Conservation (phyloP, 92 coral and sea anemone genomes). For the Muricea muricata region DNA sequence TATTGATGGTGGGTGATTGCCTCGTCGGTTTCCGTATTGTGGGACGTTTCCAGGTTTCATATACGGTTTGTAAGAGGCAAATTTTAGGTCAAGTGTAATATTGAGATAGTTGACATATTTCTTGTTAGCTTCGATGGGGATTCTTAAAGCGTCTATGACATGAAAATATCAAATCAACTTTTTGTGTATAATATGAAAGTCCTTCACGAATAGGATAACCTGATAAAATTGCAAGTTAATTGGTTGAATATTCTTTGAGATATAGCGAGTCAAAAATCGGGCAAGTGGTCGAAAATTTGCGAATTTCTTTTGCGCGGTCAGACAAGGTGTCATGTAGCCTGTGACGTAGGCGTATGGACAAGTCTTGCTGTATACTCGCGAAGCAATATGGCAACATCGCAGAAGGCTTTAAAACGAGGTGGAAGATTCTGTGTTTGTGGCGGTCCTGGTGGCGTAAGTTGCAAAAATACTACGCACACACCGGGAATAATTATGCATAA, state of each 20-base stretch:
- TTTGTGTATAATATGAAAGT: not conserved
- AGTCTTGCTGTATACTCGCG: not conserved
- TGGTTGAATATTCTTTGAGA: not conserved
- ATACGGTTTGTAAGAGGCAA: too few relatives aligned
- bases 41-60: too few relatives aligned
- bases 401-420: not conserved
- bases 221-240: not conserved
- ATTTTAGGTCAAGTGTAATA: too few relatives aligned
- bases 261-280: not conserved
- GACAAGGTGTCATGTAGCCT: not conserved
- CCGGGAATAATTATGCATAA: conserved; percentile 31
- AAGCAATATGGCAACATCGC: not conserved
- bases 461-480: conserved; percentile 22
- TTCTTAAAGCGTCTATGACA: not conserved
- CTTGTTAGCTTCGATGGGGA: too few relatives aligned
- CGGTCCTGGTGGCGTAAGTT: conserved; percentile 37
- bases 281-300: not conserved
- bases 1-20: too few relatives aligned
- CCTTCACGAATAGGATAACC: not conserved
- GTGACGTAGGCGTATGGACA: too few relatives aligned
- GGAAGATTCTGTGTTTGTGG: conserved; percentile 16
- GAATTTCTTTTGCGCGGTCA: not conserved
- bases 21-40: too few relatives aligned
- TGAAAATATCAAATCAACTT: not conserved
- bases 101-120: too few relatives aligned